phyloP scores from a whole-genome alignment of 2,113 vertebrate species.

The Daphoenositta chrysoptera region DNA sequence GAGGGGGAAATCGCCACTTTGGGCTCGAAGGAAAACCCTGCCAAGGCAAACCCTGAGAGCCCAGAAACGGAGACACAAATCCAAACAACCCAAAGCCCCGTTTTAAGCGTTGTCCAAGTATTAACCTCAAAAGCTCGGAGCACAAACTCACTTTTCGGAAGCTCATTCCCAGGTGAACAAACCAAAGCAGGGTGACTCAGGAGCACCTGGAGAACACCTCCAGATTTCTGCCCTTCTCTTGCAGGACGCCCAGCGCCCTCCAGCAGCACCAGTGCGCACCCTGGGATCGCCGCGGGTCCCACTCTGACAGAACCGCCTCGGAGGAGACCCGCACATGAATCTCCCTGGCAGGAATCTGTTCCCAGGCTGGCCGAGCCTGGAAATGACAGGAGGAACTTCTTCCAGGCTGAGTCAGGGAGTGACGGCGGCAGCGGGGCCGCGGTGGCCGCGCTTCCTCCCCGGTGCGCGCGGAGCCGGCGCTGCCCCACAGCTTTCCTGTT shows the following conservation, averaged over 20 bases:
- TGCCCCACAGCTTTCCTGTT: slow-evolving; percentile 51
- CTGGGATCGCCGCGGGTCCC: neutral
- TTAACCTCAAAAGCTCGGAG: neutral
- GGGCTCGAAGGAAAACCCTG: neutral
- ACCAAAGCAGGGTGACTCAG: fast-evolving
- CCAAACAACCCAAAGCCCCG: neutral
- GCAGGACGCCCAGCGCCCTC: fast-evolving
- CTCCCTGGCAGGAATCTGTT: neutral
- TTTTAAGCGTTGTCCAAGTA: fast-evolving
- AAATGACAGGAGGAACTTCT: slow-evolving; percentile 15
- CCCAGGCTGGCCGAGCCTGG: neutral
- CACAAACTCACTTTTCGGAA: neutral
- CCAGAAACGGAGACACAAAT: fast-evolving
- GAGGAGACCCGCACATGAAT: neutral
- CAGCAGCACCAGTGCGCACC: fast-evolving
- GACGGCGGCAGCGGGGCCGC: neutral
- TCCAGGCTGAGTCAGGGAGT: slow-evolving; percentile 43
- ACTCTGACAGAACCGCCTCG: neutral
- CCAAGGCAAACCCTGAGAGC: neutral
- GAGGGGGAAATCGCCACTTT: fast-evolving
- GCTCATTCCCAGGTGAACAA: neutral
- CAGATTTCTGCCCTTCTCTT: neutral
- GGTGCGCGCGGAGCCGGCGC: neutral
- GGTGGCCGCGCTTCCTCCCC: slow-evolving; percentile 25
- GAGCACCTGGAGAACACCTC: neutral